These are phyloP conservation scores for Porites lobata DNA, from an alignment of 92 coral and sea anemone genomes.

Conservation along the genomic window DNA sequence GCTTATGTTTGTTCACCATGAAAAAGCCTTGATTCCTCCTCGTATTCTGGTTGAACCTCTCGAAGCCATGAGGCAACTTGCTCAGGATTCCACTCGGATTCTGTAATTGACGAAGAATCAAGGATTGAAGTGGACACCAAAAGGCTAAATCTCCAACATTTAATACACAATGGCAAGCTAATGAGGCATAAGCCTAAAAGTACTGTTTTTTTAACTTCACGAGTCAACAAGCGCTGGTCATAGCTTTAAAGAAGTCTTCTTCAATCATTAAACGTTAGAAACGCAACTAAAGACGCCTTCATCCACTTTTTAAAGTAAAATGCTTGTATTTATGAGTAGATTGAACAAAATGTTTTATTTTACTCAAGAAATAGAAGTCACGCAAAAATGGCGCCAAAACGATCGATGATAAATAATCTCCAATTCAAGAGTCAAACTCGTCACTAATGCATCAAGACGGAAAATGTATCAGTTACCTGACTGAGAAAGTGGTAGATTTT, in stretches of 20 bases:
- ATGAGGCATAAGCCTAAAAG: too few species aligned
- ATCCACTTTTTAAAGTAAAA: slow-evolving; percentile 16
- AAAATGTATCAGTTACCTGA: slow-evolving; percentile 33
- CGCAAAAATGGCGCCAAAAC: slow-evolving; percentile 44
- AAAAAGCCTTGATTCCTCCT: slow-evolving; percentile 43
- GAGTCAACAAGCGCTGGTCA: neutral
- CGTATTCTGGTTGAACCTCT: slow-evolving; percentile 31
- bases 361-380: slow-evolving; percentile 19
- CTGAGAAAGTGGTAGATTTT: slow-evolving; percentile 37
- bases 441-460: slow-evolving; percentile 24
- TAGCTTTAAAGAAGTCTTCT: neutral
- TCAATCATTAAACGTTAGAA: slow-evolving; percentile 11
- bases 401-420: neutral
- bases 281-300: slow-evolving; percentile 19
- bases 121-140: neutral
- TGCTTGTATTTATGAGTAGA: neutral
- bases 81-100: slow-evolving; percentile 46
- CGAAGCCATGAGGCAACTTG: slow-evolving; percentile 45
- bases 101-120: slow-evolving; percentile 17
- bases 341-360: slow-evolving; percentile 3
- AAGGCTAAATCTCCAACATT: slow-evolving; percentile 3
- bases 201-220: neutral
- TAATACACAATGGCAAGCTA: neutral
- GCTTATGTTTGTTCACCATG: slow-evolving; percentile 19
- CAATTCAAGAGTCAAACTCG: slow-evolving; percentile 5